Percentiles rank a stretch among this genome's conserved stretches.
Conservation (phyloP, 2,113 vertebrate genomes). For the Trichechus manatus region DNA sequence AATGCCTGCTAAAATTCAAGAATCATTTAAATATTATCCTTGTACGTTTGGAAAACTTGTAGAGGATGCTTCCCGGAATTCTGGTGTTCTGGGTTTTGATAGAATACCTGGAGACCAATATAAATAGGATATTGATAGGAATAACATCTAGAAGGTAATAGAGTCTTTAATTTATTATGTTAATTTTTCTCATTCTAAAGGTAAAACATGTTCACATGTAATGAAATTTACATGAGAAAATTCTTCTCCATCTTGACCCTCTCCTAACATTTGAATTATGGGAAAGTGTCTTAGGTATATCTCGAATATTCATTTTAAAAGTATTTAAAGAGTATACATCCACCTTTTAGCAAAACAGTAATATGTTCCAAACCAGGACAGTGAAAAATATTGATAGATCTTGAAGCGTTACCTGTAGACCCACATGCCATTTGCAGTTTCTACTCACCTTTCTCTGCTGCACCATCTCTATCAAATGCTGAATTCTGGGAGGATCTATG, state of each 20-base stretch:
- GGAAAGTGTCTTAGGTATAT: not conserved
- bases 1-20: not conserved
- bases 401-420: no score
- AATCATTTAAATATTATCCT: not conserved
- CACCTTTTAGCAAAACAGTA: not conserved
- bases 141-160: not conserved
- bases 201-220: not conserved
- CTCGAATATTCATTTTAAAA: not conserved
- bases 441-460: not conserved
- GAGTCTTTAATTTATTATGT: not conserved
- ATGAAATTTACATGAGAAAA: not conserved
- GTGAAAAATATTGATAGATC: not conserved
- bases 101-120: not conserved
- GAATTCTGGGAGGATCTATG: not conserved
- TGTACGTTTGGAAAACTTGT: not conserved
- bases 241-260: not conserved
- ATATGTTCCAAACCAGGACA: not conserved
- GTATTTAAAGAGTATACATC: not conserved
- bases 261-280: not conserved
- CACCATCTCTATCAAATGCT: not conserved
- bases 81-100: not conserved
- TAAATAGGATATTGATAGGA: not conserved
- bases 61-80: not conserved
- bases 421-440: not conserved
- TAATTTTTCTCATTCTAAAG: not conserved